Evolutionary conservation across 2,888 invertebrate species (phyloP), one percentile per base, ranked within the genome.

Genomic region (Zygaena filipendulae): DNA sequence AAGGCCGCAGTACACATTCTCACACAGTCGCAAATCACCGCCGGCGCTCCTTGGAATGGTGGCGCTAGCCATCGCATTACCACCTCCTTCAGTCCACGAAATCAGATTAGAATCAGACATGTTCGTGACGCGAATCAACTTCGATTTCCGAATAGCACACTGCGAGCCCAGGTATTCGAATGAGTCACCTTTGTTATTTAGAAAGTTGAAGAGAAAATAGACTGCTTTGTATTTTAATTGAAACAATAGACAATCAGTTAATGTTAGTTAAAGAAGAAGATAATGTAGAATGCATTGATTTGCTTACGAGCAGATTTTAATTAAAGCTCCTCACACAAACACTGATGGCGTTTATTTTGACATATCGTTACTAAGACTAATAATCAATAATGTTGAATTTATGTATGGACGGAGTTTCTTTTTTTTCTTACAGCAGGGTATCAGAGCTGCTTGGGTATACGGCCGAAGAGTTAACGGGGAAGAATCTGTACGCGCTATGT

Each of bases 51-150:
- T 97, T 47, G 97, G 97, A 12, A 91, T 97, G 91, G 95, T 97
- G 32, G 97, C 93, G 3, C 63, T 97, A 49, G 97, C 97, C 43
- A 96, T 97, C 46, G 97, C 97, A 6, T 81, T 97, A 43, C 97
- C 97, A 23, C 97, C 97, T 7, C 97, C 97, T 7, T 96, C 95
- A 40, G 95, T 97, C 41, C 96, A 97, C 62, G 97, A 97, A 81
- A 95, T 97, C 49, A 87, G 96, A 47, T 83, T 97, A 48, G 97
- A 97, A 69, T 87, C 92, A 29, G 95, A 95, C 62, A 94, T 94
- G 93, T 97, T 97, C 71, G 97, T 97, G 50, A 97, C 95, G 35
- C 87, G 96, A 57, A 91, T 97, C 55, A 94, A 91, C 66, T 95
- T 97, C 53, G 95, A 97, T 75, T 95, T 97, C 77, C 88, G 92